Evolutionary conservation across 2,113 vertebrate species (phyloP).

Genomic region (Picathartes gymnocephalus): DNA sequence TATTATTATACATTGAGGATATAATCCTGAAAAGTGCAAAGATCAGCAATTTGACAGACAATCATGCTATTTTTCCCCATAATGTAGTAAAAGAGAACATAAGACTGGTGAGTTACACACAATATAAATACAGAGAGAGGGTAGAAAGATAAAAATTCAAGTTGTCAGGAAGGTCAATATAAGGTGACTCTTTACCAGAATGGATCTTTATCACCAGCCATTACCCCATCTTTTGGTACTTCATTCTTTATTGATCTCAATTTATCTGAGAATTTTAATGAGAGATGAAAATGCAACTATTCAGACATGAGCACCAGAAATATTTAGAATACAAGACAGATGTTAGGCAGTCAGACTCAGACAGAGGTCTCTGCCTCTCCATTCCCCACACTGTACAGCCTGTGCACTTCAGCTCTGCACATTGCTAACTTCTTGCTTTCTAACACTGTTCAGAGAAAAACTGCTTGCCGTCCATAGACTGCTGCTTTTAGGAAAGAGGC

Average conservation of each 20-base stretch:
- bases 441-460: background rate
- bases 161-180: background rate
- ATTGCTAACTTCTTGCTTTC: background rate
- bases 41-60: background rate
- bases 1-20: background rate
- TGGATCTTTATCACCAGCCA: background rate
- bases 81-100: background rate
- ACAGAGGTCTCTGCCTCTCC: background rate
- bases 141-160: background rate
- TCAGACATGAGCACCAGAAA: background rate
- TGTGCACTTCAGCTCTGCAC: background rate
- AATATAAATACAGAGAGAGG: background rate
- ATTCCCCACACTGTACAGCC: background rate
- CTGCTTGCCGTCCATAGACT: background rate
- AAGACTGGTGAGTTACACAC: background rate
- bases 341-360: background rate
- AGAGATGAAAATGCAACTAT: background rate
- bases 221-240: background rate
- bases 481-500: background rate
- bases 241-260: background rate
- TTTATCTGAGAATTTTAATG: background rate
- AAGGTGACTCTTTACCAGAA: background rate
- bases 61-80: background rate
- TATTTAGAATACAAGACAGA: background rate
- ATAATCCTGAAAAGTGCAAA: background rate